Percentiles rank a stretch among this genome's conserved stretches.
These are phyloP conservation scores for Anthonomus grandis DNA, from an alignment of 1,140 invertebrate genomes.

Conservation along the genomic window DNA sequence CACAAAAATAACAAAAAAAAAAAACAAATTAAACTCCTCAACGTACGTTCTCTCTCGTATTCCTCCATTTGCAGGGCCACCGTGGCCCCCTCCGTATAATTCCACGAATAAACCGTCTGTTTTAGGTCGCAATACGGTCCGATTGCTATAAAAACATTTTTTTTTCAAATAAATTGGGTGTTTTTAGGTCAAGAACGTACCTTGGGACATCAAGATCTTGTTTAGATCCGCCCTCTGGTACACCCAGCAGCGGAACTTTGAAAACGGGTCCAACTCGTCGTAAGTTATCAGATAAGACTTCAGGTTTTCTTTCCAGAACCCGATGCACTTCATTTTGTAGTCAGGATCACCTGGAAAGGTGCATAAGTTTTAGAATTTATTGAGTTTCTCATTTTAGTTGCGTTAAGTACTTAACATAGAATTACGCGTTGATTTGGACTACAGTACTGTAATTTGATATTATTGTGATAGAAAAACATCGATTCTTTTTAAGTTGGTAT, in stretches of 20 bases:
- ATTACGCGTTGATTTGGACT: too few species aligned
- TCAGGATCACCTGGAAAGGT: conserved; percentile 83
- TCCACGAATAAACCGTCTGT: conserved; percentile 86
- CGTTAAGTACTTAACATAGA: too few species aligned
- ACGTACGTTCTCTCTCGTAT: conserved; percentile 83
- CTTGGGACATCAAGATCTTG: conserved; percentile 80
- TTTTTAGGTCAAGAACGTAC: too few species aligned
- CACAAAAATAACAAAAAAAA: conserved; percentile 18
- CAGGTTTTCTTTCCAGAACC: conserved; percentile 97
- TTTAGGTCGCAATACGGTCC: conserved; percentile 87
- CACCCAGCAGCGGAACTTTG: conserved; percentile 96
- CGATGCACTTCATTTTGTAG: conserved; percentile 95
- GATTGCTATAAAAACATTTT: conserved; percentile 61
- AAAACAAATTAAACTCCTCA: background rate
- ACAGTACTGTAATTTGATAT: too few species aligned
- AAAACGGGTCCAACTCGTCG: conserved; percentile 93
- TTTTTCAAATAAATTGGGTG: too few species aligned
- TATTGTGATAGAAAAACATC: too few species aligned
- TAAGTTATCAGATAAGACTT: conserved; percentile 96
- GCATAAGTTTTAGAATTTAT: too few species aligned
- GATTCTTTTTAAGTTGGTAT: too few species aligned
- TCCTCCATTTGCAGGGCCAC: conserved; percentile 88
- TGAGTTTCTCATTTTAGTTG: too few species aligned
- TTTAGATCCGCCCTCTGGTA: conserved; percentile 95
- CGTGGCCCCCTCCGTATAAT: conserved; percentile 85